Evolutionary conservation across 2,113 vertebrate genomes (phyloP).

Genomic region (Charadrius vociferus): DNA sequence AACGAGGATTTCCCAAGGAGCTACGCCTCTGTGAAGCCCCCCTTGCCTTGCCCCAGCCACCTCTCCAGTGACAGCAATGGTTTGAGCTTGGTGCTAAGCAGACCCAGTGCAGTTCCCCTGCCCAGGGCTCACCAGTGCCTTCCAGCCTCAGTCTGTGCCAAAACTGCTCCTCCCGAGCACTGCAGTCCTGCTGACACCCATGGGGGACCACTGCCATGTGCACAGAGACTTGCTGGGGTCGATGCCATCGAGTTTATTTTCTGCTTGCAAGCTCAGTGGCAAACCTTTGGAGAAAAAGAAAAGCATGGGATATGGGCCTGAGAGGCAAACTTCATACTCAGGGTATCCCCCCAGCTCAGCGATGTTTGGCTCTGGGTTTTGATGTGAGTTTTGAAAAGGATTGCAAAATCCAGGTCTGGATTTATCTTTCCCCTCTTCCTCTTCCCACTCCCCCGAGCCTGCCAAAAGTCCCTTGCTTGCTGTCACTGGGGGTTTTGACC

Average conservation of each 20-base stretch:
- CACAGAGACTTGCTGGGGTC: background rate
- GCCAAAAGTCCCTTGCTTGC: background rate
- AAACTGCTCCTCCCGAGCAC: background rate
- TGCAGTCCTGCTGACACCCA: background rate
- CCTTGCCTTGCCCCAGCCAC: background rate
- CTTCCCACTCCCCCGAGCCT: background rate
- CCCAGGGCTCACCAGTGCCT: background rate
- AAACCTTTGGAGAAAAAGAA: background rate
- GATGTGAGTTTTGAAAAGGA: background rate
- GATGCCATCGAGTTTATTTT: background rate
- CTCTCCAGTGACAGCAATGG: background rate
- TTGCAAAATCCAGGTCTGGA: background rate
- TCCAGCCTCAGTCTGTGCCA: background rate
- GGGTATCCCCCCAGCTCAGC: background rate
- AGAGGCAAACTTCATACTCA: background rate
- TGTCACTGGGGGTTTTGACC: background rate
- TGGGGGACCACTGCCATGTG: background rate
- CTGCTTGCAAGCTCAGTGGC: background rate
- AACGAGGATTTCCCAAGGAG: background rate
- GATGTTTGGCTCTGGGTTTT: background rate
- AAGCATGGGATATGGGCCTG: background rate
- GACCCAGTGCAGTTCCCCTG: background rate
- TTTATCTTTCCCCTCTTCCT: background rate
- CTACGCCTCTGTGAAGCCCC: background rate
- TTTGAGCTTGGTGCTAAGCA: background rate